Base-by-base conservation (phyloP, 2,797 vertebrate species). In the Limnodromus scolopaceus region DNA sequence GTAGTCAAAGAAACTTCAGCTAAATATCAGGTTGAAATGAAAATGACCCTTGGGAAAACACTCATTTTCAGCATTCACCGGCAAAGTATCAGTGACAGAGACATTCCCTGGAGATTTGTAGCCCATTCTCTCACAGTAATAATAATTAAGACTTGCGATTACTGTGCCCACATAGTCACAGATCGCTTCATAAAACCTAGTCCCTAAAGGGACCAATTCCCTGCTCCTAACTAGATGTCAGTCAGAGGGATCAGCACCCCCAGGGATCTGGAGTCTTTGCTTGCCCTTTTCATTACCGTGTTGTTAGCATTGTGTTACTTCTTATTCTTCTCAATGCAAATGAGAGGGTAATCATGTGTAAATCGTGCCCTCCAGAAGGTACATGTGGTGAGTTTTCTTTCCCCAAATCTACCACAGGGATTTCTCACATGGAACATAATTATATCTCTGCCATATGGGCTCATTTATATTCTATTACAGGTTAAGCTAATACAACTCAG, bases 401-500 rank as follows among this genome's bases (percentile, higher is more conserved):
- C 77, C 82, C 94, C 85, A 97, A 97, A 92, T 91, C 97, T 97
- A 98, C 98, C 98, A 97, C 97, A 96, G 98, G 98, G 98, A 98
- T 97, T 98, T 98, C 97, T 98, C 93, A 75, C 96, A 96, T 97
- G 96, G 96, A 98, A 97, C 95, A 97, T 98, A 98, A 98, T 98
- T 98, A 98, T 96, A 98, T 97, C 98, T 97, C 97, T 97, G 98
- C 98, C 98, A 98, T 98, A 98, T 98, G 98, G 98, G 96, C 98
- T 98, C 98, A 98, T 98, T 98, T 98, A 98, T 98, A 98, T 98
- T 98, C 98, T 98, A 97, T 98, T 98, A 98, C 98, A 98, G 98
- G 98, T 98, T 98, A 98, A 98, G 98, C 98, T 98, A 98, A 98
- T 98, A 98, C 69, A 43, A 98, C 97, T 97, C 96, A 97, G 96